These are phyloP conservation scores for Intellagama lesueurii DNA, from an alignment of 2,797 vertebrate genomes.

Conservation along the genomic window DNA sequence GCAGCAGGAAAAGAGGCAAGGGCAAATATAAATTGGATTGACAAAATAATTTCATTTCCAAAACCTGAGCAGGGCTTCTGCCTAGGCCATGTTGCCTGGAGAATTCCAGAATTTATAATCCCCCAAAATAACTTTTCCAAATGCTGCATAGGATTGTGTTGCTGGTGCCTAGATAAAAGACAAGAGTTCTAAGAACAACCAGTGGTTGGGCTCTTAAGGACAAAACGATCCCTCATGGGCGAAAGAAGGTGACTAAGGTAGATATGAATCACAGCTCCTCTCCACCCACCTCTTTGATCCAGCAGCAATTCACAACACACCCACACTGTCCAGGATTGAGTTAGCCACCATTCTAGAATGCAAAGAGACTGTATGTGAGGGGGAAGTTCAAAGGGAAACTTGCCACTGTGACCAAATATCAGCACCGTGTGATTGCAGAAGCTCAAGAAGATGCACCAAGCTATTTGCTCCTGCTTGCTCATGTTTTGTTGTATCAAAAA, in stretches of 20 bases:
- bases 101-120: neutral
- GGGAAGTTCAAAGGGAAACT: neutral
- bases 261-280: conserved; percentile 5
- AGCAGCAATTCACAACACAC: neutral
- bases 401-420: neutral
- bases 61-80: too few species aligned
- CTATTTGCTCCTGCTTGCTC: neutral
- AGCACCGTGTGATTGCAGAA: neutral
- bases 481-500: neutral
- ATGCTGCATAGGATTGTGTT: neutral
- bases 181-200: neutral
- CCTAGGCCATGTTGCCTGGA: neutral
- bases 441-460: neutral
- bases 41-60: too few species aligned
- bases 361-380: neutral
- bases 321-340: neutral
- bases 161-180: neutral
- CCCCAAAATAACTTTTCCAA: neutral
- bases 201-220: neutral
- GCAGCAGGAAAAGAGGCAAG: too few species aligned
- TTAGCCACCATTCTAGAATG: conserved; percentile 1
- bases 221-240: neutral
- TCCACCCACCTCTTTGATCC: neutral
- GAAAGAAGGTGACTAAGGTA: neutral
- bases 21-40: too few species aligned